phyloP scores from a whole-genome alignment of 2,888 invertebrate species.

The Conchocele bisecta region DNA sequence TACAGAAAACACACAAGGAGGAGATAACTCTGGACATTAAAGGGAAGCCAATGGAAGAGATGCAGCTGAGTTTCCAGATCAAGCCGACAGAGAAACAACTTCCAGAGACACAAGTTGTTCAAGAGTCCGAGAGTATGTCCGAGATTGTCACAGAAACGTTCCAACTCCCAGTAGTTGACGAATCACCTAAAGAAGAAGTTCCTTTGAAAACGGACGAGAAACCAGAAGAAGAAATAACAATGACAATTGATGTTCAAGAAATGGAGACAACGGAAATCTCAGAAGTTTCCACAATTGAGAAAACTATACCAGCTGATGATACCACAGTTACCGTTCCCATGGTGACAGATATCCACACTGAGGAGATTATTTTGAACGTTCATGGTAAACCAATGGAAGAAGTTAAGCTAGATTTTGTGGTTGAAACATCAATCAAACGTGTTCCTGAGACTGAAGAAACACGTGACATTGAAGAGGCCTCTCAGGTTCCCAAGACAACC shows the following conservation, averaged over 20 bases:
- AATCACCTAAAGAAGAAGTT: constrained; percentile 57
- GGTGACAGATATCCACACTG: constrained; percentile 42
- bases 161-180: constrained; percentile 56
- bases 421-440: constrained; percentile 25
- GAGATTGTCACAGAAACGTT: constrained; percentile 58
- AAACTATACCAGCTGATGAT: constrained; percentile 50
- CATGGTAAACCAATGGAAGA: constrained; percentile 57
- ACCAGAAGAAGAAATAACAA: constrained; percentile 56
- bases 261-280: constrained; percentile 57
- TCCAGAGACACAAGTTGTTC: constrained; percentile 57
- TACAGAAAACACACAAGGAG: constrained; percentile 61
- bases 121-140: constrained; percentile 51
- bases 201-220: constrained; percentile 58
- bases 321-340: constrained; percentile 48
- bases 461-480: constrained; percentile 36
- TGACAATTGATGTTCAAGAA: constrained; percentile 55
- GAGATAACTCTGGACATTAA: constrained; percentile 66
- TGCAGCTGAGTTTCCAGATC: constrained; percentile 71
- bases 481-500: constrained; percentile 24
- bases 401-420: constrained; percentile 40
- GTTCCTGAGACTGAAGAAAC: constrained; percentile 35
- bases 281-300: constrained; percentile 54
- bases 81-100: constrained; percentile 60
- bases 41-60: constrained; percentile 69
- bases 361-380: constrained; percentile 52